Conservation (phyloP, 2,888 invertebrate species). For the Ichneumoninae sp. region DNA sequence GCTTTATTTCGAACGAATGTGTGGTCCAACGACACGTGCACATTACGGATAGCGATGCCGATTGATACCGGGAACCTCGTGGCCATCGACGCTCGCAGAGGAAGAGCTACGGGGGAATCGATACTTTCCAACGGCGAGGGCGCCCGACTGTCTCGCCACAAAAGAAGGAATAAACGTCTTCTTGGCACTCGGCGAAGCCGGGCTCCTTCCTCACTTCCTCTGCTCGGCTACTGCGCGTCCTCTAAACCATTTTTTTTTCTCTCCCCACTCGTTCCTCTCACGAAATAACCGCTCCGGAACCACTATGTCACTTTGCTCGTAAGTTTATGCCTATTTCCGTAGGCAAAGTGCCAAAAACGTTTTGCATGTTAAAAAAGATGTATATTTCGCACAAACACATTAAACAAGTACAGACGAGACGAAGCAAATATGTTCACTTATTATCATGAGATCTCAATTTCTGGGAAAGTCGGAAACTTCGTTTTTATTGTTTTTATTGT, state of each 20-base stretch:
- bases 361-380: no score
- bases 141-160: constrained; percentile 69
- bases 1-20: background rate
- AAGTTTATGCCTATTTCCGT: background rate
- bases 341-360: no score
- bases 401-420: no score
- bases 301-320: background rate
- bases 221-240: background rate
- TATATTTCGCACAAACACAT: no score
- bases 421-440: no score
- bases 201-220: constrained; percentile 40
- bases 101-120: constrained; percentile 57
- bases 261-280: background rate
- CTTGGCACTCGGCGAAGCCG: constrained; percentile 66
- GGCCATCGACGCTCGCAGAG: constrained; percentile 62
- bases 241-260: constrained; percentile 42
- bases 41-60: background rate
- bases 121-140: constrained; percentile 56
- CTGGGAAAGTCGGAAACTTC: no score
- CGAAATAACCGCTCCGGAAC: constrained; percentile 11
- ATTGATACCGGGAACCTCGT: constrained; percentile 56
- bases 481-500: no score
- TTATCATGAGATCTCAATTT: no score
- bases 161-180: constrained; percentile 66
- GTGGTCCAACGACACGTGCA: background rate